A percentile compares a stretch with the other conserved stretches of the same genome.
Evolutionary conservation across 2,113 vertebrate species (phyloP).

Genomic region (Syngnathus floridae): DNA sequence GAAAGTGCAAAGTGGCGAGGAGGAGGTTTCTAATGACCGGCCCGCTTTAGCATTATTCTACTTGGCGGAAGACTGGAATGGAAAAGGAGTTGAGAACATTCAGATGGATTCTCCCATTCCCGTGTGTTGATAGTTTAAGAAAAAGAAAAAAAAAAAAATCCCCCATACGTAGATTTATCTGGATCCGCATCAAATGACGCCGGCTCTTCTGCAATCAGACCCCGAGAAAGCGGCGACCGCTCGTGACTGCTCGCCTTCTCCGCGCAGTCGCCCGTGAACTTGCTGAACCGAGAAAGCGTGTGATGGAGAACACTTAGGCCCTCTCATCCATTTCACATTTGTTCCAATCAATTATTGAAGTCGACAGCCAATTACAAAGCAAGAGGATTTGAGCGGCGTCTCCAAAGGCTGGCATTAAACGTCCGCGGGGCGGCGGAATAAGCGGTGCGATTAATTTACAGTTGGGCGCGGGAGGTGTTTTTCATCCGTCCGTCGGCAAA

Average conservation of each 20-base stretch:
- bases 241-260: neutral
- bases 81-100: neutral
- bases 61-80: neutral
- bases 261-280: conserved; percentile 57
- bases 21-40: no score
- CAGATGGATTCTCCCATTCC: no score
- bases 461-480: conserved; percentile 63
- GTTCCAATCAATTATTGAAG: conserved; percentile 81
- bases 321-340: conserved; percentile 79
- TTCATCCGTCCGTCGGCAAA: conserved; percentile 63
- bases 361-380: conserved; percentile 76
- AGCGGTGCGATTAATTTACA: conserved; percentile 75
- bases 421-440: conserved; percentile 68
- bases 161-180: neutral
- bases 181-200: neutral
- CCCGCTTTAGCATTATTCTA: neutral
- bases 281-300: conserved; percentile 62
- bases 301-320: conserved; percentile 77
- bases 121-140: no score
- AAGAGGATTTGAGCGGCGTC: conserved; percentile 73
- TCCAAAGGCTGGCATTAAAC: conserved; percentile 72
- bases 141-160: no score
- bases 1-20: neutral
- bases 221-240: neutral
- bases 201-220: neutral